Conservation (phyloP, 2,888 invertebrate species). For the Apotomis capreana region DNA sequence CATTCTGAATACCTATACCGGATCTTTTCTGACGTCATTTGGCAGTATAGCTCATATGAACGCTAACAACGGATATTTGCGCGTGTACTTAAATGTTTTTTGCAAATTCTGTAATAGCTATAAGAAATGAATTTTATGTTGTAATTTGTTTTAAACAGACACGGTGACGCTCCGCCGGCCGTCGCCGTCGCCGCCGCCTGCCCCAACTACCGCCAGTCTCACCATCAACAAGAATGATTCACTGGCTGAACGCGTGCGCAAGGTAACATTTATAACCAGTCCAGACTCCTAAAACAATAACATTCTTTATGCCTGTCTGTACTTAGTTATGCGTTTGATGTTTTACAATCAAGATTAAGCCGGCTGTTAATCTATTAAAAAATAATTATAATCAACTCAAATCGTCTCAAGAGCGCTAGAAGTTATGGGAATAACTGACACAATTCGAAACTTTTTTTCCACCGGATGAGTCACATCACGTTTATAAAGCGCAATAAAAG, state of each 20-base stretch:
- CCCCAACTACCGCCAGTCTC: conserved; percentile 73
- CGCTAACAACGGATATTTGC: neutral
- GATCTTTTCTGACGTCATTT: conserved; percentile 11
- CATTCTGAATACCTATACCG: neutral
- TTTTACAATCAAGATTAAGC: conserved; percentile 28
- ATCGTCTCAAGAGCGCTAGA: conserved; percentile 13
- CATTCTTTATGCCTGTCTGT: conserved; percentile 32
- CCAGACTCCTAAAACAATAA: conserved; percentile 34
- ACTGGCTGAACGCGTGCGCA: conserved; percentile 87
- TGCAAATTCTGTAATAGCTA: conserved; percentile 6
- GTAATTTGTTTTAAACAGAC: conserved; percentile 52
- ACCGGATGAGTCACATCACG: conserved; percentile 18
- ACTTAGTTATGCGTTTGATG: conserved; percentile 29
- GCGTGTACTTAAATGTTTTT: neutral
- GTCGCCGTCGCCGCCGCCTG: conserved; percentile 79
- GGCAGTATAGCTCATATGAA: neutral
- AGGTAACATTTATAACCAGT: conserved; percentile 69
- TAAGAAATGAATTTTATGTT: conserved; percentile 2
- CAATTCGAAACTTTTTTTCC: conserved; percentile 11
- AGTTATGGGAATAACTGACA: conserved; percentile 11
- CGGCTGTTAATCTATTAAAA: conserved; percentile 23
- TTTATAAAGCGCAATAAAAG: conserved; percentile 24
- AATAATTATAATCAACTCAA: conserved; percentile 20
- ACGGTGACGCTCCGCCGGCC: conserved; percentile 79
- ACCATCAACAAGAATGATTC: conserved; percentile 87